Percentiles rank a stretch among this genome's conserved stretches.
These are phyloP conservation scores for Thalpophila matura DNA, from an alignment of 2,888 invertebrate genomes.

Conservation along the genomic window DNA sequence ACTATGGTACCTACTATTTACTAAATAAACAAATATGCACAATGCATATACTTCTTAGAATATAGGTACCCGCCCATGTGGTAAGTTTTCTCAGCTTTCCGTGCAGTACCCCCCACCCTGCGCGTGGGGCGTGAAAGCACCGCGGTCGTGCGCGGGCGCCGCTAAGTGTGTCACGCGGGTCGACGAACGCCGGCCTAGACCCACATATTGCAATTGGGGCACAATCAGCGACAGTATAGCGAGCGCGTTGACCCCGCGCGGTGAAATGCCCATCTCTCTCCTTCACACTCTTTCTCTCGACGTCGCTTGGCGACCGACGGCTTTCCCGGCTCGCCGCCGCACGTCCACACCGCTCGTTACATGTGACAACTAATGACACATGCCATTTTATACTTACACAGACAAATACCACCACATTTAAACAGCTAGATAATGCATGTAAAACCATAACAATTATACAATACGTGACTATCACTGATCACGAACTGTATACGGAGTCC, in stretches of 20 bases:
- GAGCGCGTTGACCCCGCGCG: slow-evolving; percentile 89
- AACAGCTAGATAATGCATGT: slow-evolving; percentile 43
- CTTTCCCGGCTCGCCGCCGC: slow-evolving; percentile 78
- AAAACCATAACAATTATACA: slow-evolving; percentile 47
- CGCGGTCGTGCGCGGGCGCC: slow-evolving; percentile 84
- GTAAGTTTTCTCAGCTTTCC: slow-evolving; percentile 85
- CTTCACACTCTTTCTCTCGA: slow-evolving; percentile 90
- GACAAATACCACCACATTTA: slow-evolving; percentile 11
- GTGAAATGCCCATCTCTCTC: slow-evolving; percentile 90
- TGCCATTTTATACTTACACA: slow-evolving; percentile 27
- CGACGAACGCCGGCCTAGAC: slow-evolving; percentile 91
- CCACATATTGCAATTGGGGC: slow-evolving; percentile 90
- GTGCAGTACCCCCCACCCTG: slow-evolving; percentile 79
- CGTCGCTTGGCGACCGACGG: slow-evolving; percentile 75
- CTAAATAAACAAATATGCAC: slow-evolving; percentile 28
- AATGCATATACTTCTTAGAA: not conserved
- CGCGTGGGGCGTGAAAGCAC: slow-evolving; percentile 87
- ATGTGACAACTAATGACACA: slow-evolving; percentile 53
- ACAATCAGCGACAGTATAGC: slow-evolving; percentile 90
- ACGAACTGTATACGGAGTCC: slow-evolving; percentile 47
- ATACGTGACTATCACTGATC: slow-evolving; percentile 51
- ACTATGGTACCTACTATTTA: slow-evolving; percentile 1
- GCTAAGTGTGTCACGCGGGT: slow-evolving; percentile 89
- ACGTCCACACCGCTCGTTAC: slow-evolving; percentile 48
- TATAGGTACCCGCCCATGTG: slow-evolving; percentile 64